Percentiles rank a stretch among this genome's conserved stretches.
These are phyloP conservation scores for Diachasma alloeum DNA, from an alignment of 1,140 invertebrate genomes.

Conservation along the genomic window DNA sequence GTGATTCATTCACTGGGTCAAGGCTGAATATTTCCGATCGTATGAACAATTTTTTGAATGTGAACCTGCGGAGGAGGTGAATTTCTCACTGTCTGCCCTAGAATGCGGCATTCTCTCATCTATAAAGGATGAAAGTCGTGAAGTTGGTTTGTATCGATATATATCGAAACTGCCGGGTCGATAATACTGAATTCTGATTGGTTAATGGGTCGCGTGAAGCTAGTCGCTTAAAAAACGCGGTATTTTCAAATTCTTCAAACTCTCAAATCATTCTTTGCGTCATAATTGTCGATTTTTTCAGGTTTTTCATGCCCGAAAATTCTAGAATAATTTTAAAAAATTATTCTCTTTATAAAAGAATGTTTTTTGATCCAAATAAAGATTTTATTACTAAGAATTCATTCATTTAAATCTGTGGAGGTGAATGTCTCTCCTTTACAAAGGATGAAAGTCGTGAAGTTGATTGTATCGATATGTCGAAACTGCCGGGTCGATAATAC, in stretches of 20 bases:
- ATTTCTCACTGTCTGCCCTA: background rate
- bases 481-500: no score
- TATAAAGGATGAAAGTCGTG: background rate
- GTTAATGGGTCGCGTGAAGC: no score
- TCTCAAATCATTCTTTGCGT: background rate
- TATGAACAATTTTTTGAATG: background rate
- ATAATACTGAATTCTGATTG: no score
- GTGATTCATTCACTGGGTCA: conserved; percentile 12
- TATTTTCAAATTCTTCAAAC: background rate
- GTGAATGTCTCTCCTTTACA: background rate
- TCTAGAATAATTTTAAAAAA: no score
- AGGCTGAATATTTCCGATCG: conserved; percentile 15
- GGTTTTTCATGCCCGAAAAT: no score
- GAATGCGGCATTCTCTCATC: background rate
- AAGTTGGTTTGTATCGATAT: no score
- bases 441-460: background rate
- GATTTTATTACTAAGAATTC: no score
- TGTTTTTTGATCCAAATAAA: no score
- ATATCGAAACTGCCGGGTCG: no score
- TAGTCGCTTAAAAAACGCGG: background rate
- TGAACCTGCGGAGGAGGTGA: background rate
- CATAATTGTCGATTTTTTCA: background rate
- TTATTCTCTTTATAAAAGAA: no score
- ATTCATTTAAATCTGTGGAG: background rate
- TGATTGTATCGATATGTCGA: no score